These are phyloP conservation scores for Ciconia boyciana DNA, from an alignment of 2,113 vertebrate genomes.

Conservation along the genomic window DNA sequence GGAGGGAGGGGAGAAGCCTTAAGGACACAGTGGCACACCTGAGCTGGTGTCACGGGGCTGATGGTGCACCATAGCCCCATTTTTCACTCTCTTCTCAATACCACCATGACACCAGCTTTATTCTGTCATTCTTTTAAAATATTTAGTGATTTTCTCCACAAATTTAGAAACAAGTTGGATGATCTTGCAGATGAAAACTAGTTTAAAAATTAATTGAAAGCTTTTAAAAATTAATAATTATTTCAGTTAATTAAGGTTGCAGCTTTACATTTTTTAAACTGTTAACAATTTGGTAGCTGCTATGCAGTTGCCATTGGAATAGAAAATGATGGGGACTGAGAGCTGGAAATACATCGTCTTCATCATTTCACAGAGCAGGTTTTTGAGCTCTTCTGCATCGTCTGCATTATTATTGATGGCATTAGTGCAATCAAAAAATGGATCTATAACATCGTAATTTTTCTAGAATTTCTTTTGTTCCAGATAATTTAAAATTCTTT, in stretches of 20 bases:
- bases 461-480: constrained; percentile 5
- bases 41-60: neutral
- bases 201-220: constrained; percentile 57
- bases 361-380: neutral
- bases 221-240: constrained; percentile 63
- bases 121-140: constrained; percentile 2
- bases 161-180: neutral
- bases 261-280: neutral
- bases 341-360: neutral
- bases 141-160: neutral
- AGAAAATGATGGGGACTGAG: neutral
- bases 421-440: neutral
- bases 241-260: constrained; percentile 48
- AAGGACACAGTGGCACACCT: neutral
- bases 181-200: neutral
- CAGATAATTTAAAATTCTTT: constrained; percentile 11
- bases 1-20: neutral
- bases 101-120: rapidly evolving
- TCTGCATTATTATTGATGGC: neutral
- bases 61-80: neutral
- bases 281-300: neutral
- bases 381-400: neutral
- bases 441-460: neutral
- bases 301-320: neutral
- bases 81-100: neutral